These are phyloP conservation scores for Smithornis capensis DNA, from an alignment of 2,113 vertebrate species.

Conservation along the genomic window DNA sequence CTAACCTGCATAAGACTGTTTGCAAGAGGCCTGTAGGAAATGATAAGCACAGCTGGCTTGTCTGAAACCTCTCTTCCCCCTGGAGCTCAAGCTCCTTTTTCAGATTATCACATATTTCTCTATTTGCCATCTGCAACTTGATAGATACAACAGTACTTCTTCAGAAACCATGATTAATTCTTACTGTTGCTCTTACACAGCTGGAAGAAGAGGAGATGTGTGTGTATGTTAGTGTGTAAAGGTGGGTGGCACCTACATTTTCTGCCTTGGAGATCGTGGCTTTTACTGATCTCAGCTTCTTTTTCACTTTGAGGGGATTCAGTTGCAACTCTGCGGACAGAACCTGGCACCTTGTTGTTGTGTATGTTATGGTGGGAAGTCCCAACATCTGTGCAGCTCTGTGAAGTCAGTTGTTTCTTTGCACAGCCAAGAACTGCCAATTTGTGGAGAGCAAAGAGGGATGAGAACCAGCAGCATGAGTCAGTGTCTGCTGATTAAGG, in stretches of 20 bases:
- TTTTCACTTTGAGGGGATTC: neutral
- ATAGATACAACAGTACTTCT: neutral
- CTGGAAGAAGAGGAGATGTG: neutral
- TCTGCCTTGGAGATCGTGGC: neutral
- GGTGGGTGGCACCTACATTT: neutral
- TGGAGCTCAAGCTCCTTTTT: neutral
- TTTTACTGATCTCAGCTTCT: neutral
- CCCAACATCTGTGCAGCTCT: neutral
- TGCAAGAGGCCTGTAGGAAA: neutral
- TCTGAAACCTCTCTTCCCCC: neutral
- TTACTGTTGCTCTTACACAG: neutral
- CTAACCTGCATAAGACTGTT: neutral
- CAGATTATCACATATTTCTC: neutral
- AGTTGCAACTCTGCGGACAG: neutral
- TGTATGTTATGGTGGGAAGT: neutral
- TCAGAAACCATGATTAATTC: neutral
- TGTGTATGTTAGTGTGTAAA: neutral
- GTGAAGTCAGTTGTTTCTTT: neutral
- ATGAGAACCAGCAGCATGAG: neutral
- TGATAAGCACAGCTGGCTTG: neutral
- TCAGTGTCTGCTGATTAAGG: neutral
- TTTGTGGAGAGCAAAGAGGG: neutral
- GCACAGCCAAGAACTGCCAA: neutral
- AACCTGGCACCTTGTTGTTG: neutral
- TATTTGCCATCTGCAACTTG: neutral